Evolutionary conservation across 2,113 vertebrate genomes (phyloP), one percentile per base, ranked within the genome.

Genomic region (Stegastes partitus): DNA sequence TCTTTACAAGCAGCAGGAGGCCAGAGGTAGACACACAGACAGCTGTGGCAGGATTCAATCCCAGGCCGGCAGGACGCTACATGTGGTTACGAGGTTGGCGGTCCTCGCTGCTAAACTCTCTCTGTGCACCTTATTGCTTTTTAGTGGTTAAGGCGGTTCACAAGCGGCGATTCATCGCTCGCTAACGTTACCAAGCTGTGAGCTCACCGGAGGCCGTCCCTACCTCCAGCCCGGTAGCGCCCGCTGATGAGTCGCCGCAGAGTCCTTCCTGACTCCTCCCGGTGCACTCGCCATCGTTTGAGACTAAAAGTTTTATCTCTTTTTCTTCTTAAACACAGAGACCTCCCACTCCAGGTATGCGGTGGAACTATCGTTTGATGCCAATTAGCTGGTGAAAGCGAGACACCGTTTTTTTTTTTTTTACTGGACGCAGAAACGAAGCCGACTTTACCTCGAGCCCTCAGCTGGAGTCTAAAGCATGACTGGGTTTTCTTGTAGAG

Each of bases 91-190:
- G 18, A 72, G 79, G 73, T 16, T 31, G 10, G 55, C 44, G 68
- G 67, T 82, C 83, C 63, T n/a, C 25, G 68, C 51, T 69, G 64
- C 54, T 83, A 59, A 77, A 64, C 59, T 74, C 67, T 55, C 49
- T 34, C 44, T 66, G 51, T 68, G 74, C 68, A 80, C 74, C 68
- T 70, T 76, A 87, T 87, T 85, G 68, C 70, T 67, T 72, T 87
- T 80, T 55, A 82, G 71, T 76, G 75, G 73, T 79, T 65, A 67
- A 81, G 47, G 69, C 14, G 15, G 72, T 73, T 80, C 68, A 62
- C 64, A 34, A 57, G 37, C 15, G 64, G 68, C 84, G 87, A 89
- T 79, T 86, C 83, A 85, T 83, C 65, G 47, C 59, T 58, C 75
- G 31, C 31, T 34, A 34, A 34, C 31, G 8, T n/a, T 10, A 65